Base-by-base conservation (phyloP, 2,888 invertebrate species). In the Hydrotaea cyrtoneurina region DNA sequence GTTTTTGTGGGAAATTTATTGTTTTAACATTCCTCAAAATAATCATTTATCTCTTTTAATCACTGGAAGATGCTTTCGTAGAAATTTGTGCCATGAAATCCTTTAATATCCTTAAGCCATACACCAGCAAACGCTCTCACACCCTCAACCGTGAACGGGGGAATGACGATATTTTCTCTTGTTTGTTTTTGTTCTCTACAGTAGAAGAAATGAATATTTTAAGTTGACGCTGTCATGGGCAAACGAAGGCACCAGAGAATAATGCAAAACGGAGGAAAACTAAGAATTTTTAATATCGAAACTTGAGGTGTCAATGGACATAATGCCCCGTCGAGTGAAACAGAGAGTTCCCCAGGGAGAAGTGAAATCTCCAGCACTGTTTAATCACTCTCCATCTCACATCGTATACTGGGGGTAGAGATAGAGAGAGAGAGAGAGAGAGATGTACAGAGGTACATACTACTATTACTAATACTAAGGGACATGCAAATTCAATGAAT, bases 31-130 rank as follows among this genome's bases (percentile, higher is more conserved):
- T 77, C 80, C 23, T 69, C 50, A 59, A 57, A 39, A 80, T 46
- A 80, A 80, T 83, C 69, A 78, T 80, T 83, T 80, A 80, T 83
- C 80, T 80, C 43, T 80, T 78, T 83, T 83, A 80, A 83, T 83
- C 80, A 74, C 80, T 72, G 77, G 77, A 71, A 55, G 74, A 83
- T 80, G 73, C 74, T 57, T 78, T 78, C 46, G 23, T 55, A 74
- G 21, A 74, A 80, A 80, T 80, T 74, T 69, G n/a, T 74, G 80
- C 80, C 74, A 64, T 80, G 62, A 80, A 83, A 80, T 80, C 80
- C 80, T 78, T 80, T 74, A 80, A 83, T 78, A 62, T 80, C 62
- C 80, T 80, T 83, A 78, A 80, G 77, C 74, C 71, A 17, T 46
- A 19, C 21, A 15, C 50, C 19, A 10, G 31, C 66, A 15, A 36